Conservation (phyloP, 2,888 invertebrate species). For the Arctia plantaginis region DNA sequence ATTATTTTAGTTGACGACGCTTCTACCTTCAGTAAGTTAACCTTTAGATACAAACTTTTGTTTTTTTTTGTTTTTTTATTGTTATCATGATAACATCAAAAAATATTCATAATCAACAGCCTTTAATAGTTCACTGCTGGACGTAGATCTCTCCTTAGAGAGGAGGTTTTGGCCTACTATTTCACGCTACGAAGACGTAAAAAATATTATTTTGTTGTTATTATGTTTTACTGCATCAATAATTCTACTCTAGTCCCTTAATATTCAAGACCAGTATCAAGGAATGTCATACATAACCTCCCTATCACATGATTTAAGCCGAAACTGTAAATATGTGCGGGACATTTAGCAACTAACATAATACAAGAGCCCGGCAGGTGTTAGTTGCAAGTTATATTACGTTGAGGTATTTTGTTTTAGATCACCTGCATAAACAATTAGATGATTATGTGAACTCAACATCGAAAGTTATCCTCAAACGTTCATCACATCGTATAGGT, state of each 20-base stretch:
- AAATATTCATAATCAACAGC: too few species aligned
- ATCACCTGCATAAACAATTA: slow-evolving; percentile 91
- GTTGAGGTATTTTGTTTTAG: slow-evolving; percentile 63
- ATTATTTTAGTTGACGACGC: slow-evolving; percentile 98
- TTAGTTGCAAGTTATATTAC: not conserved
- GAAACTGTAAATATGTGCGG: not conserved
- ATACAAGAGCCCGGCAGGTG: not conserved
- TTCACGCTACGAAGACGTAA: too few species aligned
- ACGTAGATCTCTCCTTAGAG: too few species aligned
- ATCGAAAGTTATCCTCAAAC: slow-evolving; percentile 95
- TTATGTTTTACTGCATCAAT: too few species aligned
- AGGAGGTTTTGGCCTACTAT: too few species aligned
- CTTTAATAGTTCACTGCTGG: too few species aligned
- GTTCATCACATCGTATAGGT: slow-evolving; percentile 94
- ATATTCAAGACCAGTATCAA: not conserved
- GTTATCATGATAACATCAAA: too few species aligned
- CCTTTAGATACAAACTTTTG: too few species aligned
- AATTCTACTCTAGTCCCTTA: not conserved
- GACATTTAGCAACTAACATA: not conserved
- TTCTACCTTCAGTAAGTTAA: slow-evolving; percentile 92
- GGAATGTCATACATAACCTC: not conserved
- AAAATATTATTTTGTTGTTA: too few species aligned
- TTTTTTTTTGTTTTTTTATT: too few species aligned
- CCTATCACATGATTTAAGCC: not conserved
- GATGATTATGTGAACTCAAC: slow-evolving; percentile 93